Percentiles rank a stretch among this genome's conserved stretches.
phyloP scores from a whole-genome alignment of 1,140 invertebrate species.

The Heliconius melpomene region DNA sequence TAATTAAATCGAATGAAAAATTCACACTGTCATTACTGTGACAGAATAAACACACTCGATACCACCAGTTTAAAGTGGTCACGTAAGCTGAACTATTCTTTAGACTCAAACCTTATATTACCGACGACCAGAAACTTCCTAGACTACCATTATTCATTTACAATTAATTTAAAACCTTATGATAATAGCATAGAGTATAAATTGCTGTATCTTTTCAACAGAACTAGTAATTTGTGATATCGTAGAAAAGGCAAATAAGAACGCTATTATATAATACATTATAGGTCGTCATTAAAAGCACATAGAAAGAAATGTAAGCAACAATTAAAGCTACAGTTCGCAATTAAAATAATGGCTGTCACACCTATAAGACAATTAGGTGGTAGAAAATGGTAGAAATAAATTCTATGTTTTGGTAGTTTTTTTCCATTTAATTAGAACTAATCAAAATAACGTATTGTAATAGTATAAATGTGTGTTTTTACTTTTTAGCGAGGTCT shows the following conservation, averaged over 20 bases:
- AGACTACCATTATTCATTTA: slow-evolving; percentile 23
- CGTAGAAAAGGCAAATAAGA: slow-evolving; percentile 48
- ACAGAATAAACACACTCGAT: slow-evolving; percentile 45
- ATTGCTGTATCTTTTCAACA: neutral
- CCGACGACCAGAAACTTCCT: slow-evolving; percentile 21
- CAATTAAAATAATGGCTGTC: slow-evolving; percentile 80
- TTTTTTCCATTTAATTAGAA: slow-evolving; percentile 63
- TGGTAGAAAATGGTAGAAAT: slow-evolving; percentile 53
- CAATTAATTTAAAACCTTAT: slow-evolving; percentile 19
- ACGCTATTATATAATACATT: slow-evolving; percentile 58
- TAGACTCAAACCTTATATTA: slow-evolving; percentile 41
- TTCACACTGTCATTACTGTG: slow-evolving; percentile 46
- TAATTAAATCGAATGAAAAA: slow-evolving; percentile 39
- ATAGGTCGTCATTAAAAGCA: slow-evolving; percentile 62
- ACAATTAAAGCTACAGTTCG: slow-evolving; percentile 66
- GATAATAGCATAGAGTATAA: slow-evolving; percentile 6
- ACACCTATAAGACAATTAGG: slow-evolving; percentile 79
- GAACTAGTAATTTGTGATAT: slow-evolving; percentile 42
- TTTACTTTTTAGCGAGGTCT: slow-evolving; percentile 28
- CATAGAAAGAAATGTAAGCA: slow-evolving; percentile 68
- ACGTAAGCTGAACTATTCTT: slow-evolving; percentile 46
- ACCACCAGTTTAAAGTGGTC: slow-evolving; percentile 42
- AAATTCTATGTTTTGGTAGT: slow-evolving; percentile 75
- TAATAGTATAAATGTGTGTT: slow-evolving; percentile 53
- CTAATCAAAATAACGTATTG: slow-evolving; percentile 74